Base-by-base conservation (phyloP, 2,113 vertebrate genomes). In the Cyprinus carpio region DNA sequence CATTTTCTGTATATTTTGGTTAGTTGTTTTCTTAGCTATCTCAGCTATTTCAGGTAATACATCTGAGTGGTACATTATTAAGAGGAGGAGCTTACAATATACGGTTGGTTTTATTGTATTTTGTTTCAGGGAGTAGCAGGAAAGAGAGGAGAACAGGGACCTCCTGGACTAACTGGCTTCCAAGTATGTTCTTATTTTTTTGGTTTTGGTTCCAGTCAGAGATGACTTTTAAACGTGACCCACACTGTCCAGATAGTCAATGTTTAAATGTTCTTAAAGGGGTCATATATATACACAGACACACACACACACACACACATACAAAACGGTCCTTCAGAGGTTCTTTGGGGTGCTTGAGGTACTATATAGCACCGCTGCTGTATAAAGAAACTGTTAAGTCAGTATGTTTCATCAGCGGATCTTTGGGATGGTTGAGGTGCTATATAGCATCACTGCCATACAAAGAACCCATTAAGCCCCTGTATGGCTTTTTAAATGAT, bases 61-160 rank as follows among this genome's bases (percentile, higher is more conserved):
- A 4, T 43, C 71, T 74, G 31, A 37, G 25, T 54, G 27, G 46
- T 76, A 4, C 54, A 78, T 34, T 75, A 56, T 56, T 56, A 27
- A 56, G 34, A 69, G 1, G 29, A 37, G 65, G 18, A 37, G 18
- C 69, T 72, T 37, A 6, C 37, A 40, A 37, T 2, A 13, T 34
- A 20, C 1, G 4, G 4, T 37, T 72, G 69, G 10, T 34, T 12
- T 40, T 72, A n/a, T 72, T 72, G 10, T n/a, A 23, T 72, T n/a
- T 85, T n/a, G 31, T 51, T 87, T 4, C 29, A 99, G 98, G 98
- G 98, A 78, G 85, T 89, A 27, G 95, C 97, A 67, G 98, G 98
- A 69, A 98, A 97, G 88, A 95, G 98, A 96, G 98, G 98, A 84
- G 98, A 99, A 82, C 97, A 97, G 88, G 98, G 98, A 13, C 95